Evolutionary conservation across 2,797 vertebrate species (phyloP).

Genomic region (Helostoma temminkii): DNA sequence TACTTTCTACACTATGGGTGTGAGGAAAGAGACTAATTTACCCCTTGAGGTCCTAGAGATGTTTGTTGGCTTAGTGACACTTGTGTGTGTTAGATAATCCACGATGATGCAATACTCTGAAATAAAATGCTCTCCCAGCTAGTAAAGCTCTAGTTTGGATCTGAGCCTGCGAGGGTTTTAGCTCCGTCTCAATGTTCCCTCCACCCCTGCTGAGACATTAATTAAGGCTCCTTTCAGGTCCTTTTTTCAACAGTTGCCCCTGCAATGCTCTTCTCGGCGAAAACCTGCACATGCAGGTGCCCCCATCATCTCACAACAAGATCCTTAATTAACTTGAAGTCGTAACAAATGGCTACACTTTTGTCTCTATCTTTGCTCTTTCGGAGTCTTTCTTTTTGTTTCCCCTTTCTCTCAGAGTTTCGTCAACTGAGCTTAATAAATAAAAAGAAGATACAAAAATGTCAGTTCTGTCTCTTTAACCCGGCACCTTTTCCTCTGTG

Average conservation of each 20-base stretch:
- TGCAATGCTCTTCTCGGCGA: slow-evolving; percentile 66
- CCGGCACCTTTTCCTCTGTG: slow-evolving; percentile 51
- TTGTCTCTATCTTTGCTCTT: slow-evolving; percentile 52
- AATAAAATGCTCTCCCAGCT: slow-evolving; percentile 77
- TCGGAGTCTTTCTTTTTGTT: slow-evolving; percentile 35
- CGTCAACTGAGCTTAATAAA: slow-evolving; percentile 57
- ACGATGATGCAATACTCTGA: slow-evolving; percentile 85
- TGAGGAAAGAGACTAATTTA: slow-evolving; percentile 82
- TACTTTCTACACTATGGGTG: slow-evolving; percentile 71
- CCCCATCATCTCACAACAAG: slow-evolving; percentile 74
- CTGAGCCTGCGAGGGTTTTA: slow-evolving; percentile 73
- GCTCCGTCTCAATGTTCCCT: slow-evolving; percentile 71
- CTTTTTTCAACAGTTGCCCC: slow-evolving; percentile 71
- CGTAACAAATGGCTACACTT: slow-evolving; percentile 73
- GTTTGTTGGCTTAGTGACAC: slow-evolving; percentile 86
- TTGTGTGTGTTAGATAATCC: slow-evolving; percentile 85
- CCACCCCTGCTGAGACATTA: slow-evolving; percentile 83
- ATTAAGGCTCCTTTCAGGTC: slow-evolving; percentile 82
- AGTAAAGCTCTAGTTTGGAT: slow-evolving; percentile 68
- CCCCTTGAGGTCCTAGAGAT: slow-evolving; percentile 79
- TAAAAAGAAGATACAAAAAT: slow-evolving; percentile 62
- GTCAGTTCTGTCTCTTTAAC: slow-evolving; percentile 66
- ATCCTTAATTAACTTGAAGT: slow-evolving; percentile 81
- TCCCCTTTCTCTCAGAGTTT: slow-evolving; percentile 36
- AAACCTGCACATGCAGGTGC: slow-evolving; percentile 76